Evolutionary conservation across 2,113 vertebrate species (phyloP).

Genomic region (Carollia perspicillata): DNA sequence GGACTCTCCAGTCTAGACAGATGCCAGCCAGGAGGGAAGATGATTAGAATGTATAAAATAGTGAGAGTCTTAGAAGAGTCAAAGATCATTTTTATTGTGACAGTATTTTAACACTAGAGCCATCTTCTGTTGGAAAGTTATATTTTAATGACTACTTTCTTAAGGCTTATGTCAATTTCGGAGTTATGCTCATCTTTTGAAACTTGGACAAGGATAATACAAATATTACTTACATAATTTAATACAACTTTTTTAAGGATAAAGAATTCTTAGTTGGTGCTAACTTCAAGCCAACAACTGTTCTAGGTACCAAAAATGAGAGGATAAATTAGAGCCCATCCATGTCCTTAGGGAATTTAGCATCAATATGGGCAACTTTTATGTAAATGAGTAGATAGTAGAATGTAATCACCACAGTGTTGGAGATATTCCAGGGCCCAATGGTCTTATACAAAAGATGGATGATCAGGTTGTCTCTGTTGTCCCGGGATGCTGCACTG

Average conservation of each 20-base stretch:
- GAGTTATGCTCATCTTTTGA: neutral
- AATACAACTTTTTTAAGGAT: neutral
- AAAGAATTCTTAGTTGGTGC: neutral
- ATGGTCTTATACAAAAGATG: neutral
- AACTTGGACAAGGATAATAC: neutral
- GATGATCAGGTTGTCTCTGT: neutral
- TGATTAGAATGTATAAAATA: neutral
- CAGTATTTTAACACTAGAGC: neutral
- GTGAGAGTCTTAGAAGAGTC: neutral
- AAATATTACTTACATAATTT: neutral
- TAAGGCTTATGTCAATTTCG: neutral
- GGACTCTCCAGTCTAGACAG: neutral
- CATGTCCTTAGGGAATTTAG: neutral
- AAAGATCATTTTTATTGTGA: neutral
- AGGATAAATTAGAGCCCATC: neutral
- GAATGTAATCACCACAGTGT: neutral
- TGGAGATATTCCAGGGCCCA: neutral
- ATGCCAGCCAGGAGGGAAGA: neutral
- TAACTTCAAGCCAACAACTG: neutral
- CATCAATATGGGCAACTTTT: neutral
- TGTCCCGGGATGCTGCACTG: neutral
- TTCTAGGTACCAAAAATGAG: neutral
- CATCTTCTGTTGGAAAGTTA: slow-evolving; percentile 8
- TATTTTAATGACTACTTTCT: slow-evolving; percentile 23
- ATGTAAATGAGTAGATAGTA: neutral